These are phyloP conservation scores for Holacanthella duospinosa DNA, from an alignment of 2,888 invertebrate species.

Conservation along the genomic window DNA sequence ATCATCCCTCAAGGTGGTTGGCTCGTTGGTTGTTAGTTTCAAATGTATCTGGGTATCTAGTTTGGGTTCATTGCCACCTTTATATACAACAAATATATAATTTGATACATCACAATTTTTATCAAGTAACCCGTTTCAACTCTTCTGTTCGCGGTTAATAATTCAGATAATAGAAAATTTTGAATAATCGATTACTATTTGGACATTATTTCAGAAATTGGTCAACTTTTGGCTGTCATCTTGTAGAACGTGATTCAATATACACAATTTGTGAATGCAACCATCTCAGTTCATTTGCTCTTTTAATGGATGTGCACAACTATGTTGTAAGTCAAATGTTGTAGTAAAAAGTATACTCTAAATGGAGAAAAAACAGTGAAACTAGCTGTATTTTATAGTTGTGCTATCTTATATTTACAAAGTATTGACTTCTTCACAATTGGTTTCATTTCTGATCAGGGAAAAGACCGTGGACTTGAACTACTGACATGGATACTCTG, in stretches of 20 bases:
- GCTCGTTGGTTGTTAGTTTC: no score
- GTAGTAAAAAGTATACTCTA: no score
- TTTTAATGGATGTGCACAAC: conserved; percentile 8
- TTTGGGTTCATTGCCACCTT: no score
- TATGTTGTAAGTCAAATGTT: conserved; percentile 4
- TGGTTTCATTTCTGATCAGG: background rate
- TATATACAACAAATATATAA: no score
- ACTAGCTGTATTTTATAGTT: conserved; percentile 1
- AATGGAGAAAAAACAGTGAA: background rate
- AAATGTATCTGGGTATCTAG: no score
- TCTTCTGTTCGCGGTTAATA: no score
- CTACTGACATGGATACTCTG: conserved; percentile 50
- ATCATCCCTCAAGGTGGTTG: no score
- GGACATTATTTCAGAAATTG: conserved; percentile 9
- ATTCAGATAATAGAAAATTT: no score
- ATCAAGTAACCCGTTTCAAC: no score
- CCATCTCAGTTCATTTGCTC: conserved; percentile 7
- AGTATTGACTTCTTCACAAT: background rate
- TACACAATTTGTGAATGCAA: conserved; percentile 6
- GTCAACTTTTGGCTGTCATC: background rate
- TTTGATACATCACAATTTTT: no score
- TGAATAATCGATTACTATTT: no score
- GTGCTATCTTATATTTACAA: no score
- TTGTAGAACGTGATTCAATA: background rate
- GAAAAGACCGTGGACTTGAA: conserved; percentile 39